Conservation (phyloP, 2,888 invertebrate species). For the Myopa tessellatipennis region DNA sequence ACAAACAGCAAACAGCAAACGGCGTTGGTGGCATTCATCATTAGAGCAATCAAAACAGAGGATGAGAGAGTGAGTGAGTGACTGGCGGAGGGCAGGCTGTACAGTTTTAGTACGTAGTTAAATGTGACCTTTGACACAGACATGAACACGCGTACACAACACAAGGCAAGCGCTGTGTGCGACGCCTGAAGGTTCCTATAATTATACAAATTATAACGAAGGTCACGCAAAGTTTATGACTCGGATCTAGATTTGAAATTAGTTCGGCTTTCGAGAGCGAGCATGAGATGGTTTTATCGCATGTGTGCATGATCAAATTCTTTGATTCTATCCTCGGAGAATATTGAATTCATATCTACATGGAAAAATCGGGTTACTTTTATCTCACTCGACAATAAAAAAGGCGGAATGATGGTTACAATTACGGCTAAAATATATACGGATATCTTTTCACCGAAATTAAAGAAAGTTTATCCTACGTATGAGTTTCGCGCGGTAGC, state of each 20-base stretch:
- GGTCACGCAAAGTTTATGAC: not conserved
- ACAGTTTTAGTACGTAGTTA: conserved; percentile 28
- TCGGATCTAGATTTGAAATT: not conserved
- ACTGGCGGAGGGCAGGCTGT: not conserved
- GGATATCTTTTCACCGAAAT: not conserved
- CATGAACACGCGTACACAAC: conserved; percentile 27
- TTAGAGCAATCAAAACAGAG: conserved; percentile 32
- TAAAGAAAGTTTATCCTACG: conserved; percentile 8
- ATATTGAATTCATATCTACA: too few relatives aligned
- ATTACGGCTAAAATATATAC: too few relatives aligned
- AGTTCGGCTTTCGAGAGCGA: too few relatives aligned
- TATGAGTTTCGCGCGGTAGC: not conserved
- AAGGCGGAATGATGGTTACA: too few relatives aligned
- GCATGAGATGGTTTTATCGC: too few relatives aligned
- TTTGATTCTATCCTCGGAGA: too few relatives aligned
- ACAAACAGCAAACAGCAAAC: conserved; percentile 7
- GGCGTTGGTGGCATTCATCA: conserved; percentile 38
- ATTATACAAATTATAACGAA: conserved; percentile 17
- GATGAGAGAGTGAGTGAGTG: conserved; percentile 14
- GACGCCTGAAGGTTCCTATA: not conserved
- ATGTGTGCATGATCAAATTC: too few relatives aligned
- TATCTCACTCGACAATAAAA: too few relatives aligned
- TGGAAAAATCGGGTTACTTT: too few relatives aligned
- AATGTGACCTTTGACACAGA: conserved; percentile 45
- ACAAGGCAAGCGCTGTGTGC: not conserved